A percentile compares a stretch with the other conserved stretches of the same genome.
These are phyloP conservation scores for Epinephelus awoara DNA, from an alignment of 2,797 vertebrate species.

Conservation along the genomic window DNA sequence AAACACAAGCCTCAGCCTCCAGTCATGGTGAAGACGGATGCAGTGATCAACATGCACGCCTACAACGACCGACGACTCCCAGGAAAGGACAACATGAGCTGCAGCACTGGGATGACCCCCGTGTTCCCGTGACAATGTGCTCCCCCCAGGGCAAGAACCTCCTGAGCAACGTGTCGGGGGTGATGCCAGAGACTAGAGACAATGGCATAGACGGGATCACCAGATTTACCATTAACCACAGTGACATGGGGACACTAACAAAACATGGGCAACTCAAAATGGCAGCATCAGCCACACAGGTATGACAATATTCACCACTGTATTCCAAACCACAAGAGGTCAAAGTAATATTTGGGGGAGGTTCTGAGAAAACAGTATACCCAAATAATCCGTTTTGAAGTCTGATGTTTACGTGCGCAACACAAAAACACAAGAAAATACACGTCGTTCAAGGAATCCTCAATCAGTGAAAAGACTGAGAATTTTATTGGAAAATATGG, in stretches of 20 bases:
- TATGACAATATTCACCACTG: constrained; percentile 81
- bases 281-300: constrained; percentile 86
- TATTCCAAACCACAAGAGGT: constrained; percentile 69
- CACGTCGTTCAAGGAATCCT: constrained; percentile 51
- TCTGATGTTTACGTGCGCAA: constrained; percentile 90
- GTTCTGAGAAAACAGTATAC: constrained; percentile 47
- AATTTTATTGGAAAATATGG: constrained; percentile 47
- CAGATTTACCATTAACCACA: constrained; percentile 86
- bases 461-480: constrained; percentile 53
- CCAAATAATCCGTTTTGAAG: constrained; percentile 76
- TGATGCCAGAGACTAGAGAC: constrained; percentile 81
- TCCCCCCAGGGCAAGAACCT: constrained; percentile 81
- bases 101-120: constrained; percentile 93
- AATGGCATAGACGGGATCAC: constrained; percentile 85
- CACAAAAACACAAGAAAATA: constrained; percentile 69
- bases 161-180: constrained; percentile 82
- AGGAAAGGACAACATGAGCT: constrained; percentile 97
- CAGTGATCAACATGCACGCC: constrained; percentile 99
- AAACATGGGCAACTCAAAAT: constrained; percentile 86
- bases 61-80: constrained; percentile 98
- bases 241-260: constrained; percentile 85
- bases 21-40: constrained; percentile 93
- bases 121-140: constrained; percentile 90
- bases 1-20: constrained; percentile 93
- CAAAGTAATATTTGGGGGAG: constrained; percentile 32